Base-by-base conservation (phyloP, 2,113 vertebrate species). In the Felis chaus region DNA sequence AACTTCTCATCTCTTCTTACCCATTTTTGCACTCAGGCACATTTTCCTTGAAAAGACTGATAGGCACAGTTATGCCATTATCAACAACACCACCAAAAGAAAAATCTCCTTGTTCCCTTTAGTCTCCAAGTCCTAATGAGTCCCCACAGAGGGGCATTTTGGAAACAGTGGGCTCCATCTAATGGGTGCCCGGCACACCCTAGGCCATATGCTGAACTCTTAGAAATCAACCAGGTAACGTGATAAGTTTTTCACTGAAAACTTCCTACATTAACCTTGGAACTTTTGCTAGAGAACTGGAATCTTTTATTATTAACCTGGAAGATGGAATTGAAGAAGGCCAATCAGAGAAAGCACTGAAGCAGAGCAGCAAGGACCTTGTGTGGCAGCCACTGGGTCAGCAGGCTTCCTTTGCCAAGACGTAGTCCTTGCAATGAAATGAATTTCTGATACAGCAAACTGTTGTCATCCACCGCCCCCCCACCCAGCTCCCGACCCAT, bases 281-380 rank as follows among this genome's bases (percentile, higher is more conserved):
- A 96, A 94, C 50, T 93, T 87, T 94, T 80, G 33, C 79, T 63
- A 55, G 71, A 81, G 39, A 96, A 94, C 74, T 15, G 29, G 92
- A 92, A 91, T 48, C 90, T 94, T 89, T 96, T 98, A 97, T 97
- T 95, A 97, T 7, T 95, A 97, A 95, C 91, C 68, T 95, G 80
- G 81, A 96, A 97, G 91, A 95, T 61, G 78, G 79, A 97, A 91
- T 76, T 96, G 81, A 94, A 94, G 89, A 85, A 92, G 81, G 23
- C 76, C 91, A 95, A 81, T 94, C 88, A 97, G 91, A 96, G 96
- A 89, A 96, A 78, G 93, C 63, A 78, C 18, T 50, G 96, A 96
- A 97, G 97, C 97, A 94, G 94, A 74, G 87, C 96, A 27, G 71
- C 79, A 36, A 82, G 81, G 39, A 65, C 82, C 94, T 85, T 81